These are phyloP conservation scores for Vollenhovia emeryi DNA, from an alignment of 1,140 invertebrate genomes.

Conservation along the genomic window DNA sequence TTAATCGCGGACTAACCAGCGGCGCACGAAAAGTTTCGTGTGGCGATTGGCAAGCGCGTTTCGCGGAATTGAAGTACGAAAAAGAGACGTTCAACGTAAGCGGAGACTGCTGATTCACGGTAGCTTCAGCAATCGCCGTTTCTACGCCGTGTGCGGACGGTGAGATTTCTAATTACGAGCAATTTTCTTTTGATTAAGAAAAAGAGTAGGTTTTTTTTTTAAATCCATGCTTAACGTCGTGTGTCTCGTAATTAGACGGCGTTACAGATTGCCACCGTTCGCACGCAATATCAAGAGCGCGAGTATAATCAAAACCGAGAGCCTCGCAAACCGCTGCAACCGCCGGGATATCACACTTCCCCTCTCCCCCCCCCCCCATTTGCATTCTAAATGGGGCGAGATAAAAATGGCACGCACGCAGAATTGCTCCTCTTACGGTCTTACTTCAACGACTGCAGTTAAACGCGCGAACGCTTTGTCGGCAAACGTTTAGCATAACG, in stretches of 20 bases:
- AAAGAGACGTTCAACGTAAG: background rate
- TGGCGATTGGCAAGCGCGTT: background rate
- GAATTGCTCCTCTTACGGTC: slow-evolving; percentile 4
- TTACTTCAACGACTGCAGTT: background rate
- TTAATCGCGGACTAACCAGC: slow-evolving; percentile 29
- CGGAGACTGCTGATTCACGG: too few relatives aligned
- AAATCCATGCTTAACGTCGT: background rate
- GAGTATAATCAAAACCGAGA: background rate
- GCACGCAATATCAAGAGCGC: background rate
- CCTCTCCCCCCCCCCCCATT: slow-evolving; percentile 10
- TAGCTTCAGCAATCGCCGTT: background rate
- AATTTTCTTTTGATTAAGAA: background rate
- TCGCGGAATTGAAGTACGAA: slow-evolving; percentile 20
- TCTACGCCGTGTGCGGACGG: background rate
- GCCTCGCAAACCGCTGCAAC: background rate
- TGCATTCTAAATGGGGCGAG: slow-evolving; percentile 2
- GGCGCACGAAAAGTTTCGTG: slow-evolving; percentile 35
- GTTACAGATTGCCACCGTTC: slow-evolving; percentile 14
- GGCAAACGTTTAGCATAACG: background rate
- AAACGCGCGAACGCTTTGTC: background rate
- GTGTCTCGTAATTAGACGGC: background rate
- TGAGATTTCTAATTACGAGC: background rate
- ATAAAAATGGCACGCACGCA: slow-evolving; percentile 29
- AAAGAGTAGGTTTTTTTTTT: background rate
- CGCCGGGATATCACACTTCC: background rate